phyloP scores from a whole-genome alignment of 2,797 vertebrate genomes.

The Chaunax sp. region DNA sequence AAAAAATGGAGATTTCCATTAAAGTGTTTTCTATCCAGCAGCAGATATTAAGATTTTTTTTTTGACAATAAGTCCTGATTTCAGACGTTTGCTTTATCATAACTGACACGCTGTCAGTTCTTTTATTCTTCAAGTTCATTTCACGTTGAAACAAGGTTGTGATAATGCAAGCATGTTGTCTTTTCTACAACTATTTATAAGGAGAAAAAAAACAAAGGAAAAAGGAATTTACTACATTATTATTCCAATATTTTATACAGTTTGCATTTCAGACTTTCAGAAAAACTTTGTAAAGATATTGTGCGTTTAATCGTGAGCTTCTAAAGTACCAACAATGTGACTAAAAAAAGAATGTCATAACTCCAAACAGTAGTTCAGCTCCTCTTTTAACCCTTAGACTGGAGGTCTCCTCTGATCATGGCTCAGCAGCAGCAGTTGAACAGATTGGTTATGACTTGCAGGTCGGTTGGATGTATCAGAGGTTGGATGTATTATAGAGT shows the following conservation, averaged over 20 bases:
- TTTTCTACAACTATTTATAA: background rate
- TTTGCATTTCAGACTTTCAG: background rate
- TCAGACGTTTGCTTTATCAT: background rate
- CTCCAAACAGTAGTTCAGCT: background rate
- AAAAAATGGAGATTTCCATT: background rate
- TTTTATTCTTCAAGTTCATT: background rate
- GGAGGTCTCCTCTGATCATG: background rate
- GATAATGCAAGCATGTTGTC: background rate
- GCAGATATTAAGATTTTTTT: no score
- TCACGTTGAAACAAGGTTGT: background rate
- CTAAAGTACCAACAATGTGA: conserved; percentile 7
- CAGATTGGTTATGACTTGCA: conserved; percentile 22
- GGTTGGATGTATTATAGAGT: conserved; percentile 5
- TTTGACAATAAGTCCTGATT: no score
- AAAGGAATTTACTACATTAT: no score
- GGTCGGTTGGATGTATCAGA: background rate
- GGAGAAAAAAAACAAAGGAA: background rate
- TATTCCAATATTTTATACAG: background rate
- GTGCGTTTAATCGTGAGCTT: background rate
- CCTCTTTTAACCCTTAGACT: background rate
- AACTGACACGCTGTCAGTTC: background rate
- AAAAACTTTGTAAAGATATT: background rate
- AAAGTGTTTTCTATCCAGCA: no score
- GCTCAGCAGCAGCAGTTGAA: conserved; percentile 6
- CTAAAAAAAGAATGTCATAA: background rate